Evolutionary conservation across 2,113 vertebrate species (phyloP), one percentile per base, ranked within the genome.

Genomic region (Sebastes fasciatus): DNA sequence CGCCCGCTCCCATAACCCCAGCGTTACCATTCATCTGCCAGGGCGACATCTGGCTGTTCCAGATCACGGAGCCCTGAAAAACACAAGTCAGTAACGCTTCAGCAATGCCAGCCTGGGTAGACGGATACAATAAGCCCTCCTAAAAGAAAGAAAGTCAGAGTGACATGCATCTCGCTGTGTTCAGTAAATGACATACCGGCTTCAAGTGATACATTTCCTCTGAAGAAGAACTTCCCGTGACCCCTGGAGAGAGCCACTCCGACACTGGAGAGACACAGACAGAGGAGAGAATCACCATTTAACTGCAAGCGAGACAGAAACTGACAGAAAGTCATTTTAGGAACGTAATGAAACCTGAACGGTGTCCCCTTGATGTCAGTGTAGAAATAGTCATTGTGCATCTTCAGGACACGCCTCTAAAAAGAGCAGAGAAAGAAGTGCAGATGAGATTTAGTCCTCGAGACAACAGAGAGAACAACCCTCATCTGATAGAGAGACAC

Each of bases 371-470:
- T 98, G 95, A 99, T 99, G 95, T 99, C 98, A 78, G 98, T 99
- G 77, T 98, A 99, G 96, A 97, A 99, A 95, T 99, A 99, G 95
- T 99, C 98, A 94, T 99, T 99, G 95, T 98, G 98, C 98, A 99
- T 98, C 92, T 97, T 97, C 92, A 99, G 94, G 72, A 99, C 97
- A 57, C 98, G 97, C 91, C 98, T 98, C 98, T 99, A 94, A 74
- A 61, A 89, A 89, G 60, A 70, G 74, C 61, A 81, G 65, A n/a
- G 84, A 1, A 63, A 81, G 4, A 61, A 46, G 55, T 4, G 17
- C 12, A 26, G 34, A 49, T 68, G 21, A 82, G 61, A 86, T 73
- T 77, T 14, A 49, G 40, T 76, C 4, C 45, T 52, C 46, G 9
- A 83, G 64, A 49, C 55, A 66, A 78, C 16, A 64, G 75, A 79